Evolutionary conservation across 2,888 invertebrate genomes (phyloP), one percentile per base, ranked within the genome.

Genomic region (Pasiphila rectangulata): DNA sequence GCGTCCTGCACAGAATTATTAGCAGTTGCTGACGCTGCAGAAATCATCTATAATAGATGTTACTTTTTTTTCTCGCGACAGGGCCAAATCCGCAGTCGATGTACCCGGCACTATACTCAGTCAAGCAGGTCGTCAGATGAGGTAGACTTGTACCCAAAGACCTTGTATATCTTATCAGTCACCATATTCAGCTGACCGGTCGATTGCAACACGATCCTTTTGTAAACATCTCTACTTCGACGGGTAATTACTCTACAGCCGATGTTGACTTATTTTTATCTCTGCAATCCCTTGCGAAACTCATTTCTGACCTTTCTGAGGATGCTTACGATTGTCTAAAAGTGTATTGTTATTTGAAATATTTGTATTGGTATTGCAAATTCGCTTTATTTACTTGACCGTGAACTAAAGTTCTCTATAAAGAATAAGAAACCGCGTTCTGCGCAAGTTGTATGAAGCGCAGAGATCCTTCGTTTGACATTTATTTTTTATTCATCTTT

Each of bases 161-260:
- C 30, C 16, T 15, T 9, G n/a, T 30, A 15, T 9, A 30, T 25
- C 12, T 48, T 38, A 51, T 49, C 43, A 50, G 41, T 39, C 41
- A 23, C 30, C 49, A 42, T 39, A 41, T 37, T 9, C 42, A 42
- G 42, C 24, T 17, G 48, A 27, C 40, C 38, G 41, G 23, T 9
- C 39, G 17, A 23, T 53, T 53, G 20, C 56, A 37, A 48, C 56
- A 56, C 47, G n/a, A 39, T 40, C 47, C 52, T 50, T 52, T 49
- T 55, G 49, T 52, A 19, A 17, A 38, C 43, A 10, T 37, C 24
- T 48, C 35, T 43, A 35, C 12, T 41, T 36, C 46, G 40, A 37
- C 40, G 10, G 23, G 36, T 45, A 46, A 55, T 49, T 50, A 55
- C 52, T 47, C 34, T 24, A 30, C 17, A 16, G 30, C 40, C 6